These are phyloP conservation scores for Magallana ariakensis DNA, from an alignment of 1,140 invertebrate species.

Conservation along the genomic window DNA sequence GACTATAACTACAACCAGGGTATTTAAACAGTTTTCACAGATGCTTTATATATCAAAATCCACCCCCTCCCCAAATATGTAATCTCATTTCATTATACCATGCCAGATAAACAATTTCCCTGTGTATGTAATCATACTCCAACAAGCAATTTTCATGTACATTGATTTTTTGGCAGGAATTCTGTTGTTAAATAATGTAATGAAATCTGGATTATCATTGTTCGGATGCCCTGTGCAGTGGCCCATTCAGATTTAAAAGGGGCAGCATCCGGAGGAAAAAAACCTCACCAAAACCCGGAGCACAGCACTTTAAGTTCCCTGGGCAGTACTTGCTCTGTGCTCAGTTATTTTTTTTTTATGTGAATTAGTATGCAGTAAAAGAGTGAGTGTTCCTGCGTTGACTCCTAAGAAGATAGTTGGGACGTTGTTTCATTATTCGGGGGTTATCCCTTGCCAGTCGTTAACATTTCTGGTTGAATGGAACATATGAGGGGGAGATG, in stretches of 20 bases:
- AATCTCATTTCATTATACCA: too few species aligned
- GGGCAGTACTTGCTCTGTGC: background rate
- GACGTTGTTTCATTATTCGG: background rate
- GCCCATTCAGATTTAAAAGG: background rate
- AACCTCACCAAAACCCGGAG: background rate
- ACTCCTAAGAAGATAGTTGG: background rate
- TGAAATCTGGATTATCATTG: background rate
- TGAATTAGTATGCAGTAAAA: background rate
- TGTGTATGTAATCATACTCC: background rate
- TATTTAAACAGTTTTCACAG: too few species aligned
- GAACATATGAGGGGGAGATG: background rate
- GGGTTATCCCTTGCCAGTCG: background rate
- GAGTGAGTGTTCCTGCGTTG: background rate
- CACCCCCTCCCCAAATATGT: too few species aligned
- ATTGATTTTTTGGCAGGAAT: slow-evolving; percentile 17
- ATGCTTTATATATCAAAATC: too few species aligned
- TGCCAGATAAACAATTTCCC: background rate
- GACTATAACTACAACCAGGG: too few species aligned
- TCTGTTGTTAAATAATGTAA: slow-evolving; percentile 13
- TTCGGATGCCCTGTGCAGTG: background rate
- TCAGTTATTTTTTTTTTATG: background rate
- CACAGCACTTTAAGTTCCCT: background rate
- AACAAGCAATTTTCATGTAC: background rate
- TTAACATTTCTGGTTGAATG: background rate
- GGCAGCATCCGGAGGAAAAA: background rate